Percentiles rank a stretch among this genome's conserved stretches.
Conservation (phyloP, 2,888 invertebrate genomes). For the Hirtodrosophila cameraria region DNA sequence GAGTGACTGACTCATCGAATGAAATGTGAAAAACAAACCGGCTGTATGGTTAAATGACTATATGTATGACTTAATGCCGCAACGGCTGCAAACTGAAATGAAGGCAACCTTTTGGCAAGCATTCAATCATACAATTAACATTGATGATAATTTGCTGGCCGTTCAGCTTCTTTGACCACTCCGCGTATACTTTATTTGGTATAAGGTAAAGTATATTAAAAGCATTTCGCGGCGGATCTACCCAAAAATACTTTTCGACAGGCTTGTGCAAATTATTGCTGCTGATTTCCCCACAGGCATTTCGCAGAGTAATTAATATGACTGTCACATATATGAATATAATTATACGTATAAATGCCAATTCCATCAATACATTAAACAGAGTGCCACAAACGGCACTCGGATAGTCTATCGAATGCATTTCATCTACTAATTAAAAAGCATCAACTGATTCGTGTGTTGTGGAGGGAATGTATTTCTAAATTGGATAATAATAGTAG, state of each 20-base stretch:
- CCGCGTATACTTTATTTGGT: conserved; percentile 35
- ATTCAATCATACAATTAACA: conserved; percentile 78
- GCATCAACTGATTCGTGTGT: conserved; percentile 5
- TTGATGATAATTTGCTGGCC: conserved; percentile 66
- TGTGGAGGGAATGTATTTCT: neutral
- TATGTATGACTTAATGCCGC: conserved; percentile 13
- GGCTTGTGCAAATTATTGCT: conserved; percentile 26
- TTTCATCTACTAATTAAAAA: conserved; percentile 57
- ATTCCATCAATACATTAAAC: conserved; percentile 15
- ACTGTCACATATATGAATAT: conserved; percentile 48
- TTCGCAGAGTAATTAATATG: conserved; percentile 45
- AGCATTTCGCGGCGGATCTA: conserved; percentile 19
- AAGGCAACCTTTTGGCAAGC: conserved; percentile 35
- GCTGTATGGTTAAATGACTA: neutral
- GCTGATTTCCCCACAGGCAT: conserved; percentile 54
- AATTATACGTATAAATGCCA: conserved; percentile 43
- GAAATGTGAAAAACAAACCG: conserved; percentile 33
- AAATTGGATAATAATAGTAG: conserved; percentile 4
- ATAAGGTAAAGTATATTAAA: conserved; percentile 21
- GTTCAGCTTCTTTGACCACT: conserved; percentile 18
- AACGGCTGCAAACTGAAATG: conserved; percentile 7
- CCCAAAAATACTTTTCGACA: conserved; percentile 27
- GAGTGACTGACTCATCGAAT: conserved; percentile 24
- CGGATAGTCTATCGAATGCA: conserved; percentile 43
- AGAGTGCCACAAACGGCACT: neutral